phyloP scores from a whole-genome alignment of 2,888 invertebrate species.

The Nomada flava region DNA sequence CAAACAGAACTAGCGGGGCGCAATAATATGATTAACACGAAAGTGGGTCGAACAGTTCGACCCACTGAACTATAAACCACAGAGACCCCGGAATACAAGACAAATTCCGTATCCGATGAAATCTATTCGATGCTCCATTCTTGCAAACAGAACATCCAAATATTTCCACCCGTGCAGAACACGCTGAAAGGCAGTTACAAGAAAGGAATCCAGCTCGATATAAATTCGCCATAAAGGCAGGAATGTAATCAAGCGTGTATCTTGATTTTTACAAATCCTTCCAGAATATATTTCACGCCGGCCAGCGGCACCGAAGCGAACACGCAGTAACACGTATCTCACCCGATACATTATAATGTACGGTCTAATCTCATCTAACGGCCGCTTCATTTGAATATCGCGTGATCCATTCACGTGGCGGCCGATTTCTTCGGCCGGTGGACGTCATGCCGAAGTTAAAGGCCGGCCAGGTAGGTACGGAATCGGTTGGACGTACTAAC shows the following conservation, averaged over 20 bases:
- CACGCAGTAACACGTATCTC: no score
- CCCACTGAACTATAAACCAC: not conserved
- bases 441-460: slow-evolving; percentile 9
- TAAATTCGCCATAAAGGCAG: no score
- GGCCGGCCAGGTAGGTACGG: not conserved
- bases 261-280: not conserved
- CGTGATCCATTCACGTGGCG: slow-evolving; percentile 1
- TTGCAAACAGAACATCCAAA: no score
- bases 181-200: no score
- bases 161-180: no score
- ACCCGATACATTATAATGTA: no score
- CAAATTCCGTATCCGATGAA: not conserved
- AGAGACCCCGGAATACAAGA: not conserved
- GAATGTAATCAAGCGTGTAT: slow-evolving; percentile 8
- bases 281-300: no score
- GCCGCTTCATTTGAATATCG: slow-evolving; percentile 7
- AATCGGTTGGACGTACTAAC: slow-evolving; percentile 3
- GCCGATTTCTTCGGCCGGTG: not conserved
- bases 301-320: no score
- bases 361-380: not conserved
- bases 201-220: no score
- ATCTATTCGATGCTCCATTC: no score
- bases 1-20: not conserved
- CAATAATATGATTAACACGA: not conserved
- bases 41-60: not conserved